Evolutionary conservation across 2,888 invertebrate species (phyloP), one percentile per base, ranked within the genome.

Genomic region (Rotaria sp.): DNA sequence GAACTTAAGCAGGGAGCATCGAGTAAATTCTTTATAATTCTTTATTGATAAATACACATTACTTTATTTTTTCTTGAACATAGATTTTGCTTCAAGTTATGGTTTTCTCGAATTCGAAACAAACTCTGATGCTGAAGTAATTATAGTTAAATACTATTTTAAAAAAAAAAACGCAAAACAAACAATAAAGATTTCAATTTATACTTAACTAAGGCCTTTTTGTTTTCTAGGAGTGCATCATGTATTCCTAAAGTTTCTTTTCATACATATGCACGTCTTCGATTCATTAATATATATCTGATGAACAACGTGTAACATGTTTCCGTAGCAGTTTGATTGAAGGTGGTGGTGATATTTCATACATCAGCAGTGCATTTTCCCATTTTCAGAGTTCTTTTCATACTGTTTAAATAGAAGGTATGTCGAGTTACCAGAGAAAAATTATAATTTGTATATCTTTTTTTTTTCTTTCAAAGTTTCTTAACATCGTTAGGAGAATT

Each of bases 21-120:
- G 45, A 45, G 75, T 80, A 80, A 24, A 13, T 38, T 10, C 3
- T 21, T 80, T 45, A 18, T 67, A 15, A 15, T 50, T 50, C 50
- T 15, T 18, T 18, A 50, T 18, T 18, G 3, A 15, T 50, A 50
- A 0, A 7, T 21, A 18, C 38, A 26, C 26, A 21, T 80, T 11
- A 3, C 3, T 24, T 45, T 10, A 8, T 26, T 18, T 45, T 18
- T 21, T 21, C 35, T 21, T 15, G 30, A 45, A 80, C 26, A 45
- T 85, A 75, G 85, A 35, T 26, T 59, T 30, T 59, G 86, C 85
- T 8, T 85, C 86, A 26, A 75, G 85, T 35, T 86, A 80, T 85
- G 85, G 86, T 84, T 86, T 86, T 59, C 55, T 86, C 48, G 86
- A 86, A 85, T 86, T 85, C 18, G 86, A 86, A 59, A 57, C 85